phyloP scores from a whole-genome alignment of 2,113 vertebrate species.

The Sinocyclocheilus anophthalmus region DNA sequence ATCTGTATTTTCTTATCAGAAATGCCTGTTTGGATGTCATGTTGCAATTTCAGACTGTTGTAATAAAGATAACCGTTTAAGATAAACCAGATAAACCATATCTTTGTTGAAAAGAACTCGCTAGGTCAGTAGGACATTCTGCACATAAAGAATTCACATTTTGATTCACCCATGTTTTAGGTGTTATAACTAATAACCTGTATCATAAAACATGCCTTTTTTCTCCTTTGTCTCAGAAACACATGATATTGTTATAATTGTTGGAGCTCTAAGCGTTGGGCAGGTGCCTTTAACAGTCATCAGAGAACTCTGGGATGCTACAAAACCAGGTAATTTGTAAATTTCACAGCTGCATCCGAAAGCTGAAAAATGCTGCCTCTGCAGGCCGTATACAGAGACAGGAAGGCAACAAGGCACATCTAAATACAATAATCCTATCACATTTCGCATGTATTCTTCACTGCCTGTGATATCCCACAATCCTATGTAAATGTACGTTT shows the following conservation, averaged over 20 bases:
- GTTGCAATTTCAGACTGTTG: neutral
- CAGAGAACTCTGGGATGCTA: conserved; percentile 78
- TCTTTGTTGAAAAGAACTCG: neutral
- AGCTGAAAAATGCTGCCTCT: too few species aligned
- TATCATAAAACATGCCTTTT: neutral
- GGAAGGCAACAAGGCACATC: neutral
- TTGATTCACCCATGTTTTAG: neutral
- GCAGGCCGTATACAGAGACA: neutral
- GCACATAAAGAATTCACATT: neutral
- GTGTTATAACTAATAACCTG: neutral
- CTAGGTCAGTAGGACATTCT: neutral
- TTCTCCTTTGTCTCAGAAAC: conserved; percentile 64
- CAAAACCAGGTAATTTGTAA: conserved; percentile 79
- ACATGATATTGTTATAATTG: conserved; percentile 82
- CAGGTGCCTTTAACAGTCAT: conserved; percentile 75
- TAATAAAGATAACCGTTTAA: neutral
- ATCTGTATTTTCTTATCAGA: neutral
- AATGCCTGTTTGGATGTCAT: neutral
- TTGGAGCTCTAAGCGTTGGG: conserved; percentile 82
- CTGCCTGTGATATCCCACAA: too few species aligned
- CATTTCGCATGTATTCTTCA: neutral
- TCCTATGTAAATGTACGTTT: too few species aligned
- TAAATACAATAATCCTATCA: neutral
- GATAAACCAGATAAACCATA: neutral
- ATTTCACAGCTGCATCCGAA: neutral